Evolutionary conservation across 2,888 invertebrate species (phyloP).

Genomic region (Cryptus armator): DNA sequence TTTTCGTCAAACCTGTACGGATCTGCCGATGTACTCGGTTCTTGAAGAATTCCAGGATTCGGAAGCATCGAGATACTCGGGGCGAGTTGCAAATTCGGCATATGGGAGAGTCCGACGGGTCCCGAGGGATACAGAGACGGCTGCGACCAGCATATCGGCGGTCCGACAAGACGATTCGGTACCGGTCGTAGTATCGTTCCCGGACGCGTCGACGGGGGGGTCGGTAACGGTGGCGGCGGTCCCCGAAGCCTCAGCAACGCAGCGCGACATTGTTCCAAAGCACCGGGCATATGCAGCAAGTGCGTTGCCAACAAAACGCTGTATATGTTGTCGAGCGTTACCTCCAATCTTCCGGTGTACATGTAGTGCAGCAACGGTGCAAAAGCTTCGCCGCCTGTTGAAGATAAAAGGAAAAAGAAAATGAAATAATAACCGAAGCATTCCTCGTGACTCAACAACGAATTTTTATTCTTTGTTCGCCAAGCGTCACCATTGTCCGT

Average conservation of each 20-base stretch:
- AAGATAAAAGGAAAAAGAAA: background rate
- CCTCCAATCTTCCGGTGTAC: conserved; percentile 91
- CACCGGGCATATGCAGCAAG: conserved; percentile 91
- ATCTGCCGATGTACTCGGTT: conserved; percentile 37
- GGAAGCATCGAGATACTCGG: conserved; percentile 77
- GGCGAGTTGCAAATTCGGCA: conserved; percentile 80
- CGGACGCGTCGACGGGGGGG: conserved; percentile 69
- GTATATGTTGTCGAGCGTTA: conserved; percentile 90
- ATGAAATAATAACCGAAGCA: background rate
- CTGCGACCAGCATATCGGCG: conserved; percentile 79
- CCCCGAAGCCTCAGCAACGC: conserved; percentile 87
- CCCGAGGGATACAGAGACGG: conserved; percentile 73
- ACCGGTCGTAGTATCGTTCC: conserved; percentile 80
- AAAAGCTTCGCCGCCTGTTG: conserved; percentile 86
- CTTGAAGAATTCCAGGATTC: conserved; percentile 61
- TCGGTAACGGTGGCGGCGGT: conserved; percentile 80
- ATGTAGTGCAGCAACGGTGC: conserved; percentile 90
- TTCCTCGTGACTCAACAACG: background rate
- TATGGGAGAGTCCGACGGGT: conserved; percentile 79
- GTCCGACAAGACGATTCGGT: conserved; percentile 81
- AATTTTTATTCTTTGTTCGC: no score
- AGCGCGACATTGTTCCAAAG: conserved; percentile 89
- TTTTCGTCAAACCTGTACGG: conserved; percentile 47
- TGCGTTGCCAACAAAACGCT: conserved; percentile 90
- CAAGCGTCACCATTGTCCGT: no score